phyloP scores from a whole-genome alignment of 2,113 vertebrate genomes.

The Synodontis membranacea region DNA sequence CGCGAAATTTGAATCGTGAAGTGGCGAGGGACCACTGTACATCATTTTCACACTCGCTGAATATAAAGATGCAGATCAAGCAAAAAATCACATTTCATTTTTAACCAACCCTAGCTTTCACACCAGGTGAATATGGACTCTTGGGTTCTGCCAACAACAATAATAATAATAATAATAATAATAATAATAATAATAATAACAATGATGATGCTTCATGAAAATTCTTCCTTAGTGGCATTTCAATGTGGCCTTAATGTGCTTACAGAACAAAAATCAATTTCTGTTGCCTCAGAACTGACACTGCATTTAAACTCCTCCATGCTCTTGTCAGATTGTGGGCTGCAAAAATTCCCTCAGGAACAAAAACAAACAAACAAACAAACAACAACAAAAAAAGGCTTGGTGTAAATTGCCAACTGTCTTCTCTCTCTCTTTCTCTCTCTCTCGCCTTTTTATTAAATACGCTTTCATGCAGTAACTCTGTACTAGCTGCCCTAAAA shows the following conservation, averaged over 20 bases:
- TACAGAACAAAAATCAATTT: background rate
- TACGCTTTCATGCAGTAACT: background rate
- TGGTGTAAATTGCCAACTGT: background rate
- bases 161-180: background rate
- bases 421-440: too few relatives aligned
- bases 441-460: background rate
- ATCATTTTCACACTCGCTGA: background rate
- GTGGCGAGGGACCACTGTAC: too few relatives aligned
- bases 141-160: background rate
- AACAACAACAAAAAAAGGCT: too few relatives aligned
- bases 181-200: background rate
- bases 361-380: too few relatives aligned
- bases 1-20: too few relatives aligned
- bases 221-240: background rate
- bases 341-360: background rate
- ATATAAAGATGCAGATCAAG: background rate
- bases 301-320: background rate
- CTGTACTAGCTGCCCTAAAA: background rate
- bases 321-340: background rate
- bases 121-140: background rate
- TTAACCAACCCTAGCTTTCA: background rate
- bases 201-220: background rate
- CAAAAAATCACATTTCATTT: background rate
- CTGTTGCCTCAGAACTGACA: background rate
- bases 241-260: background rate